Evolutionary conservation across 2,888 invertebrate species (phyloP), one percentile per base, ranked within the genome.

Genomic region (Eilema caniola): DNA sequence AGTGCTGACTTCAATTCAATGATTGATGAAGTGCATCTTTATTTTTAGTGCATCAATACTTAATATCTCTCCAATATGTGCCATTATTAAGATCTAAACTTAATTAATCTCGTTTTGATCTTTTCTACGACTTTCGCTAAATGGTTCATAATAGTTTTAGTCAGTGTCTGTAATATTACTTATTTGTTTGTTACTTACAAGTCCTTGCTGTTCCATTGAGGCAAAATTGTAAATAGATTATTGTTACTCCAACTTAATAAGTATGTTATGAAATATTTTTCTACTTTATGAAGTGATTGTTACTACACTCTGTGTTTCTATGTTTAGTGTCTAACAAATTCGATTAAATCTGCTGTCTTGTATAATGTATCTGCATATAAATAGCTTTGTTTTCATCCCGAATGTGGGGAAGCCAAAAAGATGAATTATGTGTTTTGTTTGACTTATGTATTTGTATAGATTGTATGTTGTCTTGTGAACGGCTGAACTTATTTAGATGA

Each of bases 171-270:
- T 72, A 69, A 57, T 69, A 74, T 75, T 70, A 77, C 68, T 79
- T 78, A 72, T 78, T 71, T 64, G 67, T 80, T 70, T 77, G 78
- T 90, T 94, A 95, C 95, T 95, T 93, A 95, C 95, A 93, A 94
- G 92, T 93, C 94, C 94, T 90, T 95, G 95, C 95, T 95, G 92
- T 85, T 91, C 93, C 92, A 88, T 88, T 84, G 93, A 91, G 84
- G 94, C 94, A 91, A 89, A 90, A 86, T 90, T 90, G 89, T 90
- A 84, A 87, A 84, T 86, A 84, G 90, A 73, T 71, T 75, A 69
- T 62, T 64, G 67, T 71, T 71, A 71, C 61, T 68, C 47, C 41
- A 67, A 53, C 59, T 64, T 56, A 25, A 60, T 25, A 59, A 3
- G n/a, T n/a, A 25, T n/a, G 8, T 60, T n/a, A 25, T 28, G 8